These are phyloP conservation scores for Zeuzera pyrina DNA, from an alignment of 2,888 invertebrate genomes.

Conservation along the genomic window DNA sequence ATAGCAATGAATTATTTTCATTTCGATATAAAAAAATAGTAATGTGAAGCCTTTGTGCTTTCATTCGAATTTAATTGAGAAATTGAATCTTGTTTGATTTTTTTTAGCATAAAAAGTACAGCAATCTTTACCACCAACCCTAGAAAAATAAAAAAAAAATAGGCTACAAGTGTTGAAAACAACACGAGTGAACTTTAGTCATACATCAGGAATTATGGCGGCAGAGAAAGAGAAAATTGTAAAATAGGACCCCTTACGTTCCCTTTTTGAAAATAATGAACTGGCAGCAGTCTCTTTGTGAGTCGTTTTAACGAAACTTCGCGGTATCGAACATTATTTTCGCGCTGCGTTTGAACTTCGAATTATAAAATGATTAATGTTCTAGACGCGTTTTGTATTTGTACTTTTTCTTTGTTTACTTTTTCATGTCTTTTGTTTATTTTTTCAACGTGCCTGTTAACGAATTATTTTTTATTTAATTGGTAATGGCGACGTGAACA, in stretches of 20 bases:
- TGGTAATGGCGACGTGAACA: too few species aligned
- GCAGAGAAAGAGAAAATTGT: conserved; percentile 33
- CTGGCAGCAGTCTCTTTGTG: conserved; percentile 46
- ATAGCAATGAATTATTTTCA: too few species aligned
- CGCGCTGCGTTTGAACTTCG: conserved; percentile 22
- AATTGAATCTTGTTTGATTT: too few species aligned
- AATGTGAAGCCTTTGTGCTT: too few species aligned
- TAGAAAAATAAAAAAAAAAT: too few species aligned
- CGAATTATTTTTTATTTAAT: too few species aligned
- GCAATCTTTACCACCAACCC: too few species aligned
- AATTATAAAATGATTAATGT: conserved; percentile 54
- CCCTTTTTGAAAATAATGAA: conserved; percentile 63
- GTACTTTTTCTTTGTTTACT: conserved; percentile 13
- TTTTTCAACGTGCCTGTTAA: too few species aligned
- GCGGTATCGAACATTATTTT: conserved; percentile 35
- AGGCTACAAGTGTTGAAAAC: conserved; percentile 10
- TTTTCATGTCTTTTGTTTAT: conserved; percentile 4
- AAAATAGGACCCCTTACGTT: conserved; percentile 33
- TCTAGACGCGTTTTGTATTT: conserved; percentile 27
- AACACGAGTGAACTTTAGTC: conserved; percentile 41
- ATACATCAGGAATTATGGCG: conserved; percentile 41
- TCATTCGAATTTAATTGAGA: too few species aligned
- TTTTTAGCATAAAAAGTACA: too few species aligned
- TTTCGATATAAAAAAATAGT: too few species aligned
- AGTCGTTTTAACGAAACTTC: conserved; percentile 51